Percentiles rank a stretch among this genome's conserved stretches.
Conservation (phyloP, 2,888 invertebrate genomes). For the Standfussiana lucernea region DNA sequence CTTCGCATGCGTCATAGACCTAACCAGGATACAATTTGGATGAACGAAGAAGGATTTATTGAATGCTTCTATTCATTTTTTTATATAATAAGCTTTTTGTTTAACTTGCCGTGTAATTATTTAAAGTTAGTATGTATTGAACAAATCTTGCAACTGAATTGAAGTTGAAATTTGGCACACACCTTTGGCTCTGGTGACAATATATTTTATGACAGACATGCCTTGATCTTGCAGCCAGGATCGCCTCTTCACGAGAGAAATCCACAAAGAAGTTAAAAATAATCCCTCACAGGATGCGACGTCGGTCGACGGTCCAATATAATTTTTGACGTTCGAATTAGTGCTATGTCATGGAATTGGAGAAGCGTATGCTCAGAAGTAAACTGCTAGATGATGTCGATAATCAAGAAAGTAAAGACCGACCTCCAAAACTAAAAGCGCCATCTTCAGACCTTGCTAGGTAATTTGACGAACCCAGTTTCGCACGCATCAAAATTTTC, state of each 20-base stretch:
- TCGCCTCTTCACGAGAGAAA: neutral
- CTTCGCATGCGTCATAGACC: slow-evolving; percentile 30
- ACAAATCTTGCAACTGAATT: neutral
- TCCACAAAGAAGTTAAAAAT: no score
- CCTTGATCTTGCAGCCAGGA: neutral
- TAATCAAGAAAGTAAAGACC: neutral
- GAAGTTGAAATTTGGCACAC: neutral
- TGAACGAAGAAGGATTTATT: neutral
- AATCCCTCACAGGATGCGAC: neutral
- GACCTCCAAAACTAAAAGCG: neutral
- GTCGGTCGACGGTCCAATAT: neutral
- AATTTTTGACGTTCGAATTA: neutral
- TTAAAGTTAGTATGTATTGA: neutral
- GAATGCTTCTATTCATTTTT: neutral
- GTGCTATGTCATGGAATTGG: neutral
- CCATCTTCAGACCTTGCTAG: neutral
- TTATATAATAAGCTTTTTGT: neutral
- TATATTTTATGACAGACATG: neutral
- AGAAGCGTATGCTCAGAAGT: neutral
- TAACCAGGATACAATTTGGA: slow-evolving; percentile 14
- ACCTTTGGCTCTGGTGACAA: neutral
- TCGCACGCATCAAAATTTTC: slow-evolving; percentile 10
- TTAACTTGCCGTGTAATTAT: no score
- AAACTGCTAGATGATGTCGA: neutral
- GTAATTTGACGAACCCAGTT: neutral